A percentile compares a stretch with the other conserved stretches of the same genome.
phyloP scores from a whole-genome alignment of 1,140 invertebrate genomes.

The Caenorhabditis tropicalis region DNA sequence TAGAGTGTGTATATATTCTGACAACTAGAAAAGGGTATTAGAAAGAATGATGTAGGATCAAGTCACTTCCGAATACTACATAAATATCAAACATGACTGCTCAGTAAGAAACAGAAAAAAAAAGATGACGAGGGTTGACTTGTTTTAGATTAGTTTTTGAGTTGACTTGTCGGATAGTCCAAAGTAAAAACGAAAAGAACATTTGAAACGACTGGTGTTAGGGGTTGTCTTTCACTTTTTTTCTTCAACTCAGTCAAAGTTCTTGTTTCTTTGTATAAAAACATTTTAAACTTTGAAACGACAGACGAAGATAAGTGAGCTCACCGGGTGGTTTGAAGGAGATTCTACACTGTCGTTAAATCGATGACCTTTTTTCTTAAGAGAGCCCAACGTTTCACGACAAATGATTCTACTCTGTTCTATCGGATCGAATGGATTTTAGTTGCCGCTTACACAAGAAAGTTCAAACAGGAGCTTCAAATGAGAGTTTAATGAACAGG shows the following conservation, averaged over 20 bases:
- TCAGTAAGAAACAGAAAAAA: neutral
- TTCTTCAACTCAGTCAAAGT: too few relatives aligned
- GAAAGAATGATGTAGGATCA: slow-evolving; percentile 27
- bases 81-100: slow-evolving; percentile 1
- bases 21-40: slow-evolving; percentile 30
- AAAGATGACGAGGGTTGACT: neutral
- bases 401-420: neutral
- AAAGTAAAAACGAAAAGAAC: too few relatives aligned
- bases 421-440: neutral
- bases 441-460: neutral
- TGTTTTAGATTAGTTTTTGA: neutral
- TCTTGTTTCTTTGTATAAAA: too few relatives aligned
- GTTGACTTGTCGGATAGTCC: too few relatives aligned
- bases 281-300: too few relatives aligned
- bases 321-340: neutral
- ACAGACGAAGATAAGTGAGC: neutral
- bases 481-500: neutral
- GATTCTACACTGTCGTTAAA: neutral
- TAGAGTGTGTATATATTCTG: neutral
- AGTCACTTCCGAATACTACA: slow-evolving; percentile 24
- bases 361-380: neutral
- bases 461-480: neutral
- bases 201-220: too few relatives aligned
- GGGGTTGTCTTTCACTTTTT: too few relatives aligned
- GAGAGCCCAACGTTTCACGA: neutral